Base-by-base conservation (phyloP, 2,113 vertebrate genomes). In the Gobiocypris rarus region DNA sequence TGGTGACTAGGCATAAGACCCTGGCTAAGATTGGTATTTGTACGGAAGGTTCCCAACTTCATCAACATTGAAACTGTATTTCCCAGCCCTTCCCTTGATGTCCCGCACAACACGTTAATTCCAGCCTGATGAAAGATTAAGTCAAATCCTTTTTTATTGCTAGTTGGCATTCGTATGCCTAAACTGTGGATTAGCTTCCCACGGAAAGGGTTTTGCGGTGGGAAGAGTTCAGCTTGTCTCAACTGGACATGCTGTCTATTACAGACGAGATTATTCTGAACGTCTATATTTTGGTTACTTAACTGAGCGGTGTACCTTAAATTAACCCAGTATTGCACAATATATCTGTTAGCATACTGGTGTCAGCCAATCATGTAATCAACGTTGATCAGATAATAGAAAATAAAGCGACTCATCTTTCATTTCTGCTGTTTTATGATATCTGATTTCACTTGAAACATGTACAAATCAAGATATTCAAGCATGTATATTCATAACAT, bases 71-170 rank as follows among this genome's bases (percentile, higher is more conserved):
- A 26, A 15, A 48, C 70, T 26, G 69, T 41, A 70, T 75, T 75
- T 75, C 48, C 4, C 74, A 75, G 48, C 28, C 28, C 22, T n/a
- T n/a, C 14, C 71, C 71, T 75, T 75, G 48, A 54, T 75, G 56
- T 75, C 9, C 1, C 3, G 9, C 28, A 1, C 26, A 54, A 38
- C 17, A 34, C 50, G 0, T 75, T 75, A 34, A 75, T 75, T 34
- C 74, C 74, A 75, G 50, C 74, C 50, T 54, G 50, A 75, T 75
- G 71, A 76, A 76, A 76, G 74, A 76, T 76, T n/a, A 76, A 54
- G 74, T 38, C 48, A 54, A 76, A 76, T 76, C 50, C 28, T 7
- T 76, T 75, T 56, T 54, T 24, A 43, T 76, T 76, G 50, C 50
- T n/a, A 3, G 74, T 75, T 54, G 50, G 17, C 50, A 54, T 76